Percentiles rank a stretch among this genome's conserved stretches.
phyloP scores from a whole-genome alignment of 2,888 invertebrate species.

The Peribatodes rhomboidaria region DNA sequence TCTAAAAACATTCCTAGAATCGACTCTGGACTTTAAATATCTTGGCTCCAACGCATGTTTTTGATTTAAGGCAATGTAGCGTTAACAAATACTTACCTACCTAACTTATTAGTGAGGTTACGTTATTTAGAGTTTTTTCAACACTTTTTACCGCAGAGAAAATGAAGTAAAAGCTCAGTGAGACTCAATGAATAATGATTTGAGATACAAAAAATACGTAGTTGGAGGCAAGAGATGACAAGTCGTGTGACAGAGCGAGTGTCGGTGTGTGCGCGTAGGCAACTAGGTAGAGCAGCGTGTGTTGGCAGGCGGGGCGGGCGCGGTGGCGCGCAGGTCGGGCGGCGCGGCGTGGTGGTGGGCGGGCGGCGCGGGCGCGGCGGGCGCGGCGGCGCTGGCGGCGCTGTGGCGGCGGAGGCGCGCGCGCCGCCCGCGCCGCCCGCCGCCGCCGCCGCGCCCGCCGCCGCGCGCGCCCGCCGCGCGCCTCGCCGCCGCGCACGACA shows the following conservation, averaged over 20 bases:
- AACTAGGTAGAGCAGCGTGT: conserved; percentile 54
- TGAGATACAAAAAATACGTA: background rate
- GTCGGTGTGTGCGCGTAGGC: conserved; percentile 38
- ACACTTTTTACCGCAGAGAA: no score
- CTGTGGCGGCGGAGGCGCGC: conserved; percentile 59
- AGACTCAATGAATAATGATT: background rate
- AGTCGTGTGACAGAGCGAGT: conserved; percentile 30
- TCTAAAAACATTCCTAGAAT: background rate
- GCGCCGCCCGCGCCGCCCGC: conserved; percentile 66
- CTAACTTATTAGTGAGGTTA: no score
- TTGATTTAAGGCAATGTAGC: background rate
- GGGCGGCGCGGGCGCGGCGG: conserved; percentile 63
- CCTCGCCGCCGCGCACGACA: conserved; percentile 68
- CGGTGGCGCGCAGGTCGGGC: conserved; percentile 48
- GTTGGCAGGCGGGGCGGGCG: conserved; percentile 62
- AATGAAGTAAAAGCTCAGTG: no score
- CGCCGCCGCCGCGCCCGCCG: conserved; percentile 75
- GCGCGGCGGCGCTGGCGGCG: conserved; percentile 55
- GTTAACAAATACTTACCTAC: no score
- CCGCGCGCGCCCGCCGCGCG: conserved; percentile 77
- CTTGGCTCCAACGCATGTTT: conserved; percentile 27
- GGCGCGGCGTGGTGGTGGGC: conserved; percentile 59
- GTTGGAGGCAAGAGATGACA: conserved; percentile 36
- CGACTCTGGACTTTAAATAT: background rate
- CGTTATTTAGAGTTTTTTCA: no score